Conservation (phyloP, 2,888 invertebrate genomes). For the Mylabris sibirica region DNA sequence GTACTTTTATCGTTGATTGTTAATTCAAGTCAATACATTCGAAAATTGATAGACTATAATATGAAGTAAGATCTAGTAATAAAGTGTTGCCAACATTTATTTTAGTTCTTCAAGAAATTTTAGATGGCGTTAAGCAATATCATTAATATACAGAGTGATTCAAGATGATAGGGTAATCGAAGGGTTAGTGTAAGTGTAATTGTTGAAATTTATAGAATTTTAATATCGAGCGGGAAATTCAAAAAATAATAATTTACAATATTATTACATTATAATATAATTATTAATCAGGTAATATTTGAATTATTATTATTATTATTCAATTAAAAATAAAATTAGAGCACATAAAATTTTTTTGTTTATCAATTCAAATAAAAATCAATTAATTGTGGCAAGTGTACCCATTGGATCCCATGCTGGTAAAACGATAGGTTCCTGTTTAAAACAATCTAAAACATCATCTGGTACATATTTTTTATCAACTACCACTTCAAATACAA, state of each 20-base stretch:
- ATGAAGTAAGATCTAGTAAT: too few species aligned
- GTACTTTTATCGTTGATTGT: too few species aligned
- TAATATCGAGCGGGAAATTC: not conserved
- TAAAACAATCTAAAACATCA: slow-evolving; percentile 78
- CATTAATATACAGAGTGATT: too few species aligned
- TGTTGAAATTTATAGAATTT: too few species aligned
- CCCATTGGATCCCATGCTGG: slow-evolving; percentile 97
- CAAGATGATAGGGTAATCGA: too few species aligned
- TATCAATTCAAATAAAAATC: not conserved
- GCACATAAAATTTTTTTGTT: not conserved
- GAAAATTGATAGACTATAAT: too few species aligned
- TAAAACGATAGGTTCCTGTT: slow-evolving; percentile 77
- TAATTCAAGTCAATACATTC: too few species aligned
- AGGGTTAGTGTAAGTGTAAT: too few species aligned
- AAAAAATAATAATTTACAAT: not conserved
- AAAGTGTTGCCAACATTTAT: too few species aligned
- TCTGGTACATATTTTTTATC: slow-evolving; percentile 82
- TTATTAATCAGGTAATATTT: not conserved
- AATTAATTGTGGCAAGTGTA: slow-evolving; percentile 67
- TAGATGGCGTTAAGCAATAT: too few species aligned
- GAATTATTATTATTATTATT: not conserved
- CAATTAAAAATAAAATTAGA: not conserved
- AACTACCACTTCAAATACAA: slow-evolving; percentile 87
- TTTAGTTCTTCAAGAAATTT: too few species aligned
- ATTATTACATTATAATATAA: not conserved